Percentiles rank a stretch among this genome's conserved stretches.
Evolutionary conservation across 92 coral and sea anemone species (phyloP).

Genomic region (Umimayanthus kanabou): DNA sequence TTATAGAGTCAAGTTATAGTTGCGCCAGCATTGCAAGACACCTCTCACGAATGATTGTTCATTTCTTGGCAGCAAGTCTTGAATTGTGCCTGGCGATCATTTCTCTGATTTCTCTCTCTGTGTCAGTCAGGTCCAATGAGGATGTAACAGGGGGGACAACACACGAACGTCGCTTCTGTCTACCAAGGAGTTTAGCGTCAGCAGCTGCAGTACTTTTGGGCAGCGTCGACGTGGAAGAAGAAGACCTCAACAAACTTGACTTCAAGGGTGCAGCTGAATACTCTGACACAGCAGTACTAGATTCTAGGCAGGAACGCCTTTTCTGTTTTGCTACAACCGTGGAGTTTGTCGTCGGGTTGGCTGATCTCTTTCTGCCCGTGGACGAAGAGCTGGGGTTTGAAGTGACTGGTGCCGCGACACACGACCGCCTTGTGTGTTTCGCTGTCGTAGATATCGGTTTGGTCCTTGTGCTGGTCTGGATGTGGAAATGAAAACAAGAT

Average conservation of each 20-base stretch:
- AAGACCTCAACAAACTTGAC: background rate
- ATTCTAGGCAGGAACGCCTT: background rate
- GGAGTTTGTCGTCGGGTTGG: background rate
- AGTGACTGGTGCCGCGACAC: conserved; percentile 35
- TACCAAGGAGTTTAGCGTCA: conserved; percentile 26
- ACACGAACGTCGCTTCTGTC: conserved; percentile 84
- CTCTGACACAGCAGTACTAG: background rate
- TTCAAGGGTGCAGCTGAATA: background rate
- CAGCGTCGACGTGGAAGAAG: conserved; percentile 10
- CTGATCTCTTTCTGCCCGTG: background rate
- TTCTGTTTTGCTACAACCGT: conserved; percentile 11
- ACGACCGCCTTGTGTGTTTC: conserved; percentile 32
- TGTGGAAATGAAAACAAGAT: background rate
- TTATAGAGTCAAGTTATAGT: too few species aligned
- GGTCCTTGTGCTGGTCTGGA: conserved; percentile 1
- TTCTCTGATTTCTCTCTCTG: conserved; percentile 69
- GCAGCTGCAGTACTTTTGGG: conserved; percentile 32
- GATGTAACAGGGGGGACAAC: conserved; percentile 48
- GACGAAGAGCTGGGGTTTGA: background rate
- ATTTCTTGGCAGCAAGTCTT: conserved; percentile 56
- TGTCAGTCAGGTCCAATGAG: conserved; percentile 18
- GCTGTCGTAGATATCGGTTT: conserved; percentile 25
- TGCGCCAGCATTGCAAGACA: background rate
- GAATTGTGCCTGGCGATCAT: conserved; percentile 81
- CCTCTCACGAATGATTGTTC: background rate